Evolutionary conservation across 2,797 vertebrate species (phyloP).

Genomic region (Streptopelia turtur): DNA sequence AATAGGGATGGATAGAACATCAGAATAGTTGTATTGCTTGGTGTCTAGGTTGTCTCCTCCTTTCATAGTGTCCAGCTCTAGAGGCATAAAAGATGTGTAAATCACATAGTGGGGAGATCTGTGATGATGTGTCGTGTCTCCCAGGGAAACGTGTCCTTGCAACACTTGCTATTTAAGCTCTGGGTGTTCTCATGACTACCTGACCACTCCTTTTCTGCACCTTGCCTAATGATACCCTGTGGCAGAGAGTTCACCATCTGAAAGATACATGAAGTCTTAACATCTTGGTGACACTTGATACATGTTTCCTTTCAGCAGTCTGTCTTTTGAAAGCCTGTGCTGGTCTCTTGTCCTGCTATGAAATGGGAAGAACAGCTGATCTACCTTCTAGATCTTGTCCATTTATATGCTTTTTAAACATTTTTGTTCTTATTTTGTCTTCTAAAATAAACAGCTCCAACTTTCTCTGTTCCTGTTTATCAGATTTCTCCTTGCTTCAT

Average conservation of each 20-base stretch:
- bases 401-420: neutral
- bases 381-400: neutral
- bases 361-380: neutral
- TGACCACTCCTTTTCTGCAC: neutral
- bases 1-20: neutral
- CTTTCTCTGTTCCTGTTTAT: neutral
- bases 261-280: slow-evolving; percentile 33
- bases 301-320: neutral
- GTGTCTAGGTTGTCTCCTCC: neutral
- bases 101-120: neutral
- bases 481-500: neutral
- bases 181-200: neutral
- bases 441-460: neutral
- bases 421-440: neutral
- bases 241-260: neutral
- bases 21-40: neutral
- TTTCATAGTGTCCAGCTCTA: neutral
- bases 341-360: neutral
- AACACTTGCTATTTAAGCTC: neutral
- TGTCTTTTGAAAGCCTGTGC: neutral
- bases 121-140: neutral
- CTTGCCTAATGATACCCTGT: neutral
- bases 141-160: neutral
- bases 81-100: neutral
- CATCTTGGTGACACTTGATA: neutral